Percentiles rank a stretch among this genome's conserved stretches.
Evolutionary conservation across 2,888 invertebrate species (phyloP).

Genomic region (Schizotus pectinicornis): DNA sequence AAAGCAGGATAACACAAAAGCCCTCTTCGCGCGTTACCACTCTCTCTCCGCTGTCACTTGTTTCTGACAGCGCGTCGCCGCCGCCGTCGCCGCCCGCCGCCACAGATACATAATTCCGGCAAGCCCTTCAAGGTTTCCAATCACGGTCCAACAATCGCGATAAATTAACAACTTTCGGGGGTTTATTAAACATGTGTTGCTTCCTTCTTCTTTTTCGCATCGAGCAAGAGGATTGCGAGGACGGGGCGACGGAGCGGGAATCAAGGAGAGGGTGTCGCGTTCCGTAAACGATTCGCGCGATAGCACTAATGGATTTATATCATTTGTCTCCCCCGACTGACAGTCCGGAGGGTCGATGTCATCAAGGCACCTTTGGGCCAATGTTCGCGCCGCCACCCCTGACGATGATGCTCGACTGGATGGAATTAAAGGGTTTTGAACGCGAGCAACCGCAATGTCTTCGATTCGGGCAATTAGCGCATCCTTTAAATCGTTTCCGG

Average conservation of each 20-base stretch:
- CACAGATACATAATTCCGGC: neutral
- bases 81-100: neutral
- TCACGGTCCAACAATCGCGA: too few species aligned
- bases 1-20: constrained; percentile 36
- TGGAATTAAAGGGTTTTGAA: too few species aligned
- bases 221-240: neutral
- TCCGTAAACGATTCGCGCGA: constrained; percentile 28
- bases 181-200: constrained; percentile 27
- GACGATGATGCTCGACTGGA: too few species aligned
- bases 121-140: neutral
- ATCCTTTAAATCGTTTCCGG: constrained; percentile 26
- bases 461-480: constrained; percentile 20
- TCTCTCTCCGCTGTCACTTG: constrained; percentile 43
- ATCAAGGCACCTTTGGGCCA: neutral
- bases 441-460: constrained; percentile 19
- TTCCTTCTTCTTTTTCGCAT: constrained; percentile 19
- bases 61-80: constrained; percentile 39
- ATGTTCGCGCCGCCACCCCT: too few species aligned
- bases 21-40: constrained; percentile 32
- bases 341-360: constrained; percentile 37
- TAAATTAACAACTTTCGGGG: too few species aligned
- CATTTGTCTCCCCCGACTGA: constrained; percentile 48
- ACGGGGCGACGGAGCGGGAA: too few species aligned
- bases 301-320: constrained; percentile 50
- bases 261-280: too few species aligned